Conservation (phyloP, 2,113 vertebrate genomes). For the Puffinus mauretanicus region DNA sequence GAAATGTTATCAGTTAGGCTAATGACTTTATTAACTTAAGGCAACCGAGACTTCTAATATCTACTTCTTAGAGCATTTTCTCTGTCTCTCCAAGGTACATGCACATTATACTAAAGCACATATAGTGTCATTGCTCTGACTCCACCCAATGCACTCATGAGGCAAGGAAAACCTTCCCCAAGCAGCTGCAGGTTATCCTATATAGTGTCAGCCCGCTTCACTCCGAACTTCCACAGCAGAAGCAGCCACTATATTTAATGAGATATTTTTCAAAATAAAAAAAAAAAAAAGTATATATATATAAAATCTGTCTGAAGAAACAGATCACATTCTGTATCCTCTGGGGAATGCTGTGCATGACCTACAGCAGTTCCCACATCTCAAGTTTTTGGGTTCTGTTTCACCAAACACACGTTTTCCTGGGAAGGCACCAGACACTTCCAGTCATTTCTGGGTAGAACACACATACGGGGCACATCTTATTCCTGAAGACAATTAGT, state of each 20-base stretch:
- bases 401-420: not conserved
- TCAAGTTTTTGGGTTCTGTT: not conserved
- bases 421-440: not conserved
- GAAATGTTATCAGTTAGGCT: not conserved
- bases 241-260: not conserved
- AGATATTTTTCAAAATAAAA: not conserved
- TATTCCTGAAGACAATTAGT: not conserved
- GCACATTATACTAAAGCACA: too few relatives aligned
- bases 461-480: not conserved
- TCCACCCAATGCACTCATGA: accelerated
- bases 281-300: too few relatives aligned
- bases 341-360: not conserved
- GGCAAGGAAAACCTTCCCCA: not conserved
- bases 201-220: not conserved
- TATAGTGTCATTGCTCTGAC: not conserved
- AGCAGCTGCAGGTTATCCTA: not conserved
- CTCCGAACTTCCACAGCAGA: not conserved
- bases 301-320: not conserved
- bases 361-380: not conserved
- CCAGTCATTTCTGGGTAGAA: not conserved
- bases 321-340: not conserved
- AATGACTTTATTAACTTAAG: not conserved
- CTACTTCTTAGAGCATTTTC: not conserved
- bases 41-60: not conserved
- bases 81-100: not conserved